Percentiles rank a stretch among this genome's conserved stretches.
Evolutionary conservation across 2,888 invertebrate genomes (phyloP).

Genomic region (Lycocerus yunnanus): DNA sequence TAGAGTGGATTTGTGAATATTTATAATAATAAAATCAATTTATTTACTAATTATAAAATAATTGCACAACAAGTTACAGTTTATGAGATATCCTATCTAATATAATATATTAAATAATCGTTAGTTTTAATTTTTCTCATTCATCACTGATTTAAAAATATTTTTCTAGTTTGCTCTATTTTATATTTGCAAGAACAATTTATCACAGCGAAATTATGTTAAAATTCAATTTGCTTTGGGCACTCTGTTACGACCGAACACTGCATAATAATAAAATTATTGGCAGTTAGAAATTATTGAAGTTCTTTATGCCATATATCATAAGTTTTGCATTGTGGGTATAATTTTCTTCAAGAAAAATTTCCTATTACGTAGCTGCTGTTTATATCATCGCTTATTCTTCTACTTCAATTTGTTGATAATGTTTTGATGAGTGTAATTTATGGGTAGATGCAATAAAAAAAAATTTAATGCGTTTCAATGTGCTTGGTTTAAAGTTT

Average conservation of each 20-base stretch:
- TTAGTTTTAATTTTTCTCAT: neutral
- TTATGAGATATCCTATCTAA: neutral
- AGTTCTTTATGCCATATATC: neutral
- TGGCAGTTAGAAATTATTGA: neutral
- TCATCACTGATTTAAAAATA: neutral
- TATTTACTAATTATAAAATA: neutral
- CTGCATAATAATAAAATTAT: neutral
- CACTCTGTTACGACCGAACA: neutral
- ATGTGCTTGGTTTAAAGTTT: neutral
- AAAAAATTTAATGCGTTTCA: neutral
- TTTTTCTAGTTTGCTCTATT: neutral
- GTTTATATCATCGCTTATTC: neutral
- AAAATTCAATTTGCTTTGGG: neutral
- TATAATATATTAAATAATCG: neutral
- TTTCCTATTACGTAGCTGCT: neutral
- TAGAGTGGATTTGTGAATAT: neutral
- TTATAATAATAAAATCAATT: neutral
- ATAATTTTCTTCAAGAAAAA: neutral
- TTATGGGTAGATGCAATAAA: neutral
- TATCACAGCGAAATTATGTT: neutral
- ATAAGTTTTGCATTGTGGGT: neutral
- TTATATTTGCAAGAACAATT: neutral
- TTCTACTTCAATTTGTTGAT: neutral
- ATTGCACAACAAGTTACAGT: neutral
- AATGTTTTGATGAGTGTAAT: neutral